A percentile compares a stretch with the other conserved stretches of the same genome.
These are phyloP conservation scores for Pelvicachromis taeniatus DNA, from an alignment of 2,113 vertebrate genomes.

Conservation along the genomic window DNA sequence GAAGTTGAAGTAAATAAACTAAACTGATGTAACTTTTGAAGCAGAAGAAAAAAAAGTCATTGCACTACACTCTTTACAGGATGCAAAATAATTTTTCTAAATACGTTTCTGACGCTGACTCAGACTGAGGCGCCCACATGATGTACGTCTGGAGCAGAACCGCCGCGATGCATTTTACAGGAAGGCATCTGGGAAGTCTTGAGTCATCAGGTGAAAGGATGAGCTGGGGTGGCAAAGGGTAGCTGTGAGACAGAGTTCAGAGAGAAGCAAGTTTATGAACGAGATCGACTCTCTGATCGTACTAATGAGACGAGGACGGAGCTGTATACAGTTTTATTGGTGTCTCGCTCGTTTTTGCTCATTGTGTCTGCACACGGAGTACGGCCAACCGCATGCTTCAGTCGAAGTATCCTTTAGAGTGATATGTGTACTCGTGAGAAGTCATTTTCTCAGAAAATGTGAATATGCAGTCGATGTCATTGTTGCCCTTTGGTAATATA, in stretches of 20 bases:
- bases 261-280: neutral
- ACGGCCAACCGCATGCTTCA: neutral
- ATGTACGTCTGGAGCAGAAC: neutral
- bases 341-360: fast-evolving
- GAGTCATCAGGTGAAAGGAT: slow-evolving; percentile 13
- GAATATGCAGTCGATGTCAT: neutral
- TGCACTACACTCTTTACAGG: neutral
- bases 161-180: neutral
- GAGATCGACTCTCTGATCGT: neutral
- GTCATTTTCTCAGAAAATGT: neutral
- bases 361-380: neutral
- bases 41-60: neutral
- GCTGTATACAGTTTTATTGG: neutral
- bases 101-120: neutral
- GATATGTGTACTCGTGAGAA: neutral
- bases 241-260: neutral
- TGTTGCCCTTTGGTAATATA: neutral
- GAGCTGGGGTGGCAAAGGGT: neutral
- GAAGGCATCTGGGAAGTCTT: neutral
- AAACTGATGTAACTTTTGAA: neutral
- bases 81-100: neutral
- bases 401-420: neutral
- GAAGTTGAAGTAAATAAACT: neutral
- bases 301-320: neutral
- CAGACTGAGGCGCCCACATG: neutral